A percentile compares a stretch with the other conserved stretches of the same genome.
phyloP scores from a whole-genome alignment of 2,888 invertebrate species.

The Alitta virens region DNA sequence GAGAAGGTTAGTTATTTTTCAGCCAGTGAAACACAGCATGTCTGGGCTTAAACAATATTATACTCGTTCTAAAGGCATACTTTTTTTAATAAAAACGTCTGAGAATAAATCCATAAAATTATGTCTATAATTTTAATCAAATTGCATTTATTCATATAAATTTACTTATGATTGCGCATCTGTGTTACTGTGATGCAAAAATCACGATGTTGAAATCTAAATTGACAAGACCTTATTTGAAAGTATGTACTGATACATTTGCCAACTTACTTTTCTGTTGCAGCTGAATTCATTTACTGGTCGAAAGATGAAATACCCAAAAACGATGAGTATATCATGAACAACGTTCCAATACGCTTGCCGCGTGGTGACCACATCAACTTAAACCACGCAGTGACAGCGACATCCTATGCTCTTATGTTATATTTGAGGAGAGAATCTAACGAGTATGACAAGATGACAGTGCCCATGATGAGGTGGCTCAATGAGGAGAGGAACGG shows the following conservation, averaged over 20 bases:
- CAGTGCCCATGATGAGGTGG: conserved; percentile 52
- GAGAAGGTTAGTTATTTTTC: not conserved
- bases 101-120: too few relatives aligned
- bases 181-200: too few relatives aligned
- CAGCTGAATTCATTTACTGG: conserved; percentile 43
- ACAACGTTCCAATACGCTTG: conserved; percentile 70
- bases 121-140: too few relatives aligned
- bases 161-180: too few relatives aligned
- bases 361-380: conserved; percentile 66
- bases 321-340: conserved; percentile 46
- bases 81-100: too few relatives aligned
- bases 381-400: conserved; percentile 73
- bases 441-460: conserved; percentile 29
- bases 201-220: too few relatives aligned
- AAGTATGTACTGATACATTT: too few relatives aligned
- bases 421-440: conserved; percentile 63
- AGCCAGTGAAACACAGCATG: too few relatives aligned
- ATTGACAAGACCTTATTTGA: too few relatives aligned
- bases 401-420: conserved; percentile 87
- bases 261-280: not conserved
- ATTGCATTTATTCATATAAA: too few relatives aligned
- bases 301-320: conserved; percentile 40
- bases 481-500: conserved; percentile 50
- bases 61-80: too few relatives aligned
- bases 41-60: too few relatives aligned